Evolutionary conservation across 2,797 vertebrate genomes (phyloP).

Genomic region (Myotis planiceps): DNA sequence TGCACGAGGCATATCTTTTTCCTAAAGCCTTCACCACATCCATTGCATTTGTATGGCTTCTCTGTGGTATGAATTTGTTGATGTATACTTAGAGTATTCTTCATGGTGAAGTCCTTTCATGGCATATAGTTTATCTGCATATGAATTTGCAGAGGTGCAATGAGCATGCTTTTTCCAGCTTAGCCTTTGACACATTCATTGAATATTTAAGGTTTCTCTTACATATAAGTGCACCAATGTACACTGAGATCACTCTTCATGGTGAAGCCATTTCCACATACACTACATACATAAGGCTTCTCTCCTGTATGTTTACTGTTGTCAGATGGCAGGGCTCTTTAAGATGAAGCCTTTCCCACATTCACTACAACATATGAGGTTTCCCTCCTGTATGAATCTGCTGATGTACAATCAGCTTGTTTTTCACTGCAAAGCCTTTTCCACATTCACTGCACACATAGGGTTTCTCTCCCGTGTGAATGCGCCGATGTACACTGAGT

Average conservation of each 20-base stretch:
- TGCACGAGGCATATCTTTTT: neutral
- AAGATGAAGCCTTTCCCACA: conserved; percentile 61
- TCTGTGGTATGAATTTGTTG: neutral
- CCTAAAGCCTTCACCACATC: conserved; percentile 21
- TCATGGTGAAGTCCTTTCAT: conserved; percentile 28
- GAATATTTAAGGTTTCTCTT: neutral
- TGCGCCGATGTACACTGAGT: conserved; percentile 50
- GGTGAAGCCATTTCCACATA: neutral
- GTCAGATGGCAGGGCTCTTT: conserved; percentile 48
- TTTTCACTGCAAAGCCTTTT: neutral
- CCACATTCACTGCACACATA: neutral
- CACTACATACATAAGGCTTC: conserved; percentile 56
- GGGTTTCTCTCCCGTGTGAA: conserved; percentile 43
- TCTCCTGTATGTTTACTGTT: conserved; percentile 60
- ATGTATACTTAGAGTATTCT: neutral
- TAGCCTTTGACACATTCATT: neutral
- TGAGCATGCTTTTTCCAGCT: neutral
- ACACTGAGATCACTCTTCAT: neutral
- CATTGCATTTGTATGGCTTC: neutral
- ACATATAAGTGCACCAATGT: neutral
- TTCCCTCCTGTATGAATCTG: neutral
- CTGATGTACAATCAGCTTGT: neutral
- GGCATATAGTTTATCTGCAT: neutral
- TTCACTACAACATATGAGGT: conserved; percentile 19
- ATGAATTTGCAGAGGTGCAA: neutral